Conservation (phyloP, 2,888 invertebrate genomes). For the Lepas anatifera region DNA sequence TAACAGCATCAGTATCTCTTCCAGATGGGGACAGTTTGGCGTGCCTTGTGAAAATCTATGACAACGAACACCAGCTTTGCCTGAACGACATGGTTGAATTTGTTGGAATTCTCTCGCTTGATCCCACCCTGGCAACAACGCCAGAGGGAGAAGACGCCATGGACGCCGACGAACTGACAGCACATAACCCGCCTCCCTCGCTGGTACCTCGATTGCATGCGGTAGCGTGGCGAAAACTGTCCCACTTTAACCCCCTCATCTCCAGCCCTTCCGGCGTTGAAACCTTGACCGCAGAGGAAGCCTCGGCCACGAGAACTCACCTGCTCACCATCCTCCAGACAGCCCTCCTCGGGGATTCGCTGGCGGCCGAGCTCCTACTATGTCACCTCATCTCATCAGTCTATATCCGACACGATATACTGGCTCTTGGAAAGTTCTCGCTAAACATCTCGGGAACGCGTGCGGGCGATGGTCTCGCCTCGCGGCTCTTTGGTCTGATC, state of each 20-base stretch:
- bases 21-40: constrained; percentile 34
- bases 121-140: constrained; percentile 42
- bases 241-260: constrained; percentile 55
- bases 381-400: constrained; percentile 72
- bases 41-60: constrained; percentile 42
- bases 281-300: constrained; percentile 44
- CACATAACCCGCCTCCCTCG: constrained; percentile 65
- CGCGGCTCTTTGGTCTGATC: constrained; percentile 54
- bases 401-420: constrained; percentile 57
- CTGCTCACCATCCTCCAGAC: constrained; percentile 60
- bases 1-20: not conserved
- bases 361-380: constrained; percentile 76
- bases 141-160: constrained; percentile 29
- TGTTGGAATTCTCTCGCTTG: constrained; percentile 66
- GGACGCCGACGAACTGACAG: constrained; percentile 42
- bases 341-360: constrained; percentile 60
- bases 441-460: constrained; percentile 47
- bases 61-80: constrained; percentile 44
- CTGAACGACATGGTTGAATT: constrained; percentile 71
- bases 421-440: constrained; percentile 67
- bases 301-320: constrained; percentile 40
- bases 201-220: constrained; percentile 72
- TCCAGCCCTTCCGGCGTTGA: constrained; percentile 19
- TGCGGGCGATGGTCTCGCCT: constrained; percentile 35
- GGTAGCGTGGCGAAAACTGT: constrained; percentile 46